Evolutionary conservation across 2,797 vertebrate species (phyloP).

Genomic region (Zalophus californianus): DNA sequence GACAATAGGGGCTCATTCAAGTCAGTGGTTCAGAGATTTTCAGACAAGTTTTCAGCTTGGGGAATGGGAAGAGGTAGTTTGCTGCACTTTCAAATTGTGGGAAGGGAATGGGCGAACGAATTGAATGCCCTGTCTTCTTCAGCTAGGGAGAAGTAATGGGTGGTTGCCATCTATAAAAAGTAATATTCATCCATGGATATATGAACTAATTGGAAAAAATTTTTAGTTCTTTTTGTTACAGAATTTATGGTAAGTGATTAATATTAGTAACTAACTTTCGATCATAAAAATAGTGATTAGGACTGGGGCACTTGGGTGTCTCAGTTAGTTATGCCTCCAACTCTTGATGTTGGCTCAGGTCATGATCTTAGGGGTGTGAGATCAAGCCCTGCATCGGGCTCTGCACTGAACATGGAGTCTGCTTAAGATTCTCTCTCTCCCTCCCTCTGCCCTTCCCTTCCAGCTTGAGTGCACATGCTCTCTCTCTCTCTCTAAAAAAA

Average conservation of each 20-base stretch:
- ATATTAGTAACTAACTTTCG: neutral
- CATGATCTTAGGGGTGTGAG: neutral
- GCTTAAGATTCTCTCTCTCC: neutral
- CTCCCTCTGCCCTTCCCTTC: neutral
- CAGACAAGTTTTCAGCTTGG: neutral
- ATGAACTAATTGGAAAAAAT: slow-evolving; percentile 12
- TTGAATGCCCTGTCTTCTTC: neutral
- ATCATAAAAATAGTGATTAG: neutral
- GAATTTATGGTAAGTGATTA: neutral
- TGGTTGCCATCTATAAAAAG: neutral
- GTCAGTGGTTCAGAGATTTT: neutral
- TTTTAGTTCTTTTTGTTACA: neutral
- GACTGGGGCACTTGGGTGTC: neutral
- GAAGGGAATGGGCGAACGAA: neutral
- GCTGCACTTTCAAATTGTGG: neutral
- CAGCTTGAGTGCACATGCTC: neutral
- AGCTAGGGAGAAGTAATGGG: neutral
- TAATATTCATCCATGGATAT: neutral
- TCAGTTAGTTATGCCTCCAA: neutral
- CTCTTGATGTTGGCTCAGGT: neutral
- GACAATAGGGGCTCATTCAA: neutral
- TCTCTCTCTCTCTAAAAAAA: neutral
- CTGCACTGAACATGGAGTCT: neutral
- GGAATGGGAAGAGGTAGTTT: neutral
- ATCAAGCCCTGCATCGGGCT: neutral